These are phyloP conservation scores for Leptoclinus maculatus DNA, from an alignment of 2,797 vertebrate genomes.

Conservation along the genomic window DNA sequence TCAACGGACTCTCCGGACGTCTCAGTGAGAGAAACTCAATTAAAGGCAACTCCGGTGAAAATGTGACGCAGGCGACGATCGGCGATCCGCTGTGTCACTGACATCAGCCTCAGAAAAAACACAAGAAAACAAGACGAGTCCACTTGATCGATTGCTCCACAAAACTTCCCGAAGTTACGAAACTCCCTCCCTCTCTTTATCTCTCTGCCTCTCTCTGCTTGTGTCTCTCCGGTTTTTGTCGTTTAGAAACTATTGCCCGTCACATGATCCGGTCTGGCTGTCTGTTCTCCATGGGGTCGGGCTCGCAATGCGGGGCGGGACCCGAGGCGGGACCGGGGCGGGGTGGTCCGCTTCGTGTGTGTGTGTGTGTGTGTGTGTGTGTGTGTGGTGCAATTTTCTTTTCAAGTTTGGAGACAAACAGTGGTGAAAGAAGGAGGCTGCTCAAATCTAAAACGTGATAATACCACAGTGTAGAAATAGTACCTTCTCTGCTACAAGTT, in stretches of 20 bases:
- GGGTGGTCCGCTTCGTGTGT: slow-evolving; percentile 46
- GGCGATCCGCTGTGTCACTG: slow-evolving; percentile 41
- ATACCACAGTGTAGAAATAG: background rate
- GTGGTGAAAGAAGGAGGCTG: background rate
- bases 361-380: background rate
- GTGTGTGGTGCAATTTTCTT: slow-evolving; percentile 28
- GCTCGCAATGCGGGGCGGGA: slow-evolving; percentile 46
- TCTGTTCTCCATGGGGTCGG: slow-evolving; percentile 63
- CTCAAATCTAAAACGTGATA: background rate
- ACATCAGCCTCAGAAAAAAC: slow-evolving; percentile 43
- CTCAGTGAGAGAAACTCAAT: slow-evolving; percentile 11
- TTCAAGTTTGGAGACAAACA: slow-evolving; percentile 9
- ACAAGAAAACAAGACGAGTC: slow-evolving; percentile 14
- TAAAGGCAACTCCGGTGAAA: slow-evolving; percentile 48
- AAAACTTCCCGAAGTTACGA: slow-evolving; percentile 72
- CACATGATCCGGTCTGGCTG: slow-evolving; percentile 75
- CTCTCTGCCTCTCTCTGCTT: background rate
- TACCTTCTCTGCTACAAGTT: background rate
- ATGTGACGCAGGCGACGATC: slow-evolving; percentile 58
- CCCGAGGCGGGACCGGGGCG: slow-evolving; percentile 55
- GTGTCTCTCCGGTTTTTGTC: slow-evolving; percentile 29
- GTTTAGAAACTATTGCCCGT: slow-evolving; percentile 66
- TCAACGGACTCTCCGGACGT: background rate
- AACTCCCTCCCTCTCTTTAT: slow-evolving; percentile 38
- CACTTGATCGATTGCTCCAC: slow-evolving; percentile 57